Base-by-base conservation (phyloP, 2,797 vertebrate genomes). In the Sparidentex hasta region DNA sequence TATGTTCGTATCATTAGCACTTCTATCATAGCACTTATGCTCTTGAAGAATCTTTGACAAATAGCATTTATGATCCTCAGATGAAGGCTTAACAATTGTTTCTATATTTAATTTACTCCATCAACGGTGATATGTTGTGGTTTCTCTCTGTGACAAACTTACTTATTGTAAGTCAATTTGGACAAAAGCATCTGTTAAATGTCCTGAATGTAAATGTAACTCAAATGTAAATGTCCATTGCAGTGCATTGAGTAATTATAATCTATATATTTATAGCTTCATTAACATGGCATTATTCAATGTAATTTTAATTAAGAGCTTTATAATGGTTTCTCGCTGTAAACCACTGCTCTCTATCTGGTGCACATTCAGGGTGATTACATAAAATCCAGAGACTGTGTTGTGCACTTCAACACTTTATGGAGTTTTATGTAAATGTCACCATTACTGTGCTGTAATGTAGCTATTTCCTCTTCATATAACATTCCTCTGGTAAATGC, bases 391-490 rank as follows among this genome's bases (percentile, higher is more conserved):
- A 63, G 74, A 64, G 48, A 68, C 17, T 41, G 21, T 48, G 21
- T 79, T 68, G 29, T 73, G 71, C 54, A 76, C 76, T 67, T 88
- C 78, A 79, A 81, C 38, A 78, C 66, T 82, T 76, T 17, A 58
- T 87, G 81, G 83, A 80, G 64, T 85, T 93, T 85, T 87, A 83
- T 88, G 81, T 78, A 89, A 92, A 92, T 88, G 47, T 69, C 17
- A 52, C 71, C 38, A 84, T 88, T 90, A 90, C 66, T 59, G 43
- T 52, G 54, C 61, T 88, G 83, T 87, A 89, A 90, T 90, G 62
- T 70, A 58, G 71, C 73, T 59, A 79, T 86, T 90, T 89, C 74
- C 82, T 81, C 74, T 76, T 86, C 63, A 79, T 68, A 71, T 65
- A 82, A 83, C 79, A 76, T 89, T 88, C 86, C 75, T 82, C 54